phyloP scores from a whole-genome alignment of 2,888 invertebrate genomes.

The Neoaliturus tenellus region DNA sequence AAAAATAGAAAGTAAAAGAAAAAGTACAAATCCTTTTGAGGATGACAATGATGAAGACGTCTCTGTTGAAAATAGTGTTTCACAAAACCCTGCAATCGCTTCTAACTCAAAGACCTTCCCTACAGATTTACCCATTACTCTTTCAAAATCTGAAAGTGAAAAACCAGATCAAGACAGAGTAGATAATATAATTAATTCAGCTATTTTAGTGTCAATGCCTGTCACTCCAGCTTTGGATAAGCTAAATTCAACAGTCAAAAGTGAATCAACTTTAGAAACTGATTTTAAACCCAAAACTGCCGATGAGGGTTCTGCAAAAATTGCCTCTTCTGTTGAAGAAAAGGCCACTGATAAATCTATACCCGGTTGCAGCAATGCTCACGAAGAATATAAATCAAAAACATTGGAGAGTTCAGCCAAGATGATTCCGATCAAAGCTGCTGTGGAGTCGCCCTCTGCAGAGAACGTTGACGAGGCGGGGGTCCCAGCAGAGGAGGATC shows the following conservation, averaged over 20 bases:
- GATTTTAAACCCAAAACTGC: not conserved
- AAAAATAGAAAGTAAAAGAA: not conserved
- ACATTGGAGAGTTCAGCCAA: conserved; percentile 23
- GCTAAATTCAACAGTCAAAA: not conserved
- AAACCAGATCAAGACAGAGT: not conserved
- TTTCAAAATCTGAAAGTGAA: not conserved
- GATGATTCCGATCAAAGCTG: conserved; percentile 52
- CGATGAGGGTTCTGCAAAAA: not conserved
- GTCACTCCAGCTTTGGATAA: too few relatives aligned
- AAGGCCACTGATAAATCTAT: not conserved
- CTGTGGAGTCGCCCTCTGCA: conserved; percentile 16
- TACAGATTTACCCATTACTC: not conserved
- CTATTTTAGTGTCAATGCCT: not conserved
- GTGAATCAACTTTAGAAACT: not conserved
- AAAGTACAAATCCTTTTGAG: conserved; percentile 38
- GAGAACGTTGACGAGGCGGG: conserved; percentile 43
- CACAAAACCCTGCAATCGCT: not conserved
- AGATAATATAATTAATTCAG: not conserved
- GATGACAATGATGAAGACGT: not conserved
- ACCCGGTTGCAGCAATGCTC: not conserved
- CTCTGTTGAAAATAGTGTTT: not conserved
- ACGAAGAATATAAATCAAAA: not conserved
- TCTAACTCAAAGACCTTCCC: not conserved
- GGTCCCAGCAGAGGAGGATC: conserved; percentile 46
- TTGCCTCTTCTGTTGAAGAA: conserved; percentile 1